Conservation (phyloP, 1,140 invertebrate genomes). For the Leguminivora glycinivorella region DNA sequence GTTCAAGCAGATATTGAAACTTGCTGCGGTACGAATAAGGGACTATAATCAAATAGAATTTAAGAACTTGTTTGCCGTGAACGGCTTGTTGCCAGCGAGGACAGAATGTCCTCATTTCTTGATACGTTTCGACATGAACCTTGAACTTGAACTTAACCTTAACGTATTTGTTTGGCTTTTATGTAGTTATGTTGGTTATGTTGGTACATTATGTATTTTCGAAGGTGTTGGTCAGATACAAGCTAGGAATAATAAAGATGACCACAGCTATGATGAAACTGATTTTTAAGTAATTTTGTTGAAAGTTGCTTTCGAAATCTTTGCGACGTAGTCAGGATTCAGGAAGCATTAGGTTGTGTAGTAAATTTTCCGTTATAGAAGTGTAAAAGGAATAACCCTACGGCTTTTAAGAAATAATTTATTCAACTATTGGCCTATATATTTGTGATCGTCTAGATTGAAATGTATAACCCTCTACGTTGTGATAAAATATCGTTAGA, state of each 20-base stretch:
- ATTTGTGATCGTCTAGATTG: too few species aligned
- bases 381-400: too few species aligned
- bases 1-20: not conserved
- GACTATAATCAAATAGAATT: not conserved
- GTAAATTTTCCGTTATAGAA: not conserved
- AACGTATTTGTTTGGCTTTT: not conserved
- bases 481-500: too few species aligned
- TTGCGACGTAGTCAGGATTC: not conserved
- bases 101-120: slow-evolving; percentile 37
- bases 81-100: not conserved
- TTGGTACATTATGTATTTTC: not conserved
- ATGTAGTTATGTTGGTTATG: not conserved
- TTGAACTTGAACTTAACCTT: slow-evolving; percentile 41
- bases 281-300: too few species aligned
- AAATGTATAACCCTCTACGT: too few species aligned
- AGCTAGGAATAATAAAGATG: too few species aligned
- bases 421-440: too few species aligned
- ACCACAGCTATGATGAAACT: too few species aligned
- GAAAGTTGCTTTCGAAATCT: too few species aligned
- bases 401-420: too few species aligned
- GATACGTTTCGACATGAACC: slow-evolving; percentile 34
- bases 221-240: not conserved
- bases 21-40: not conserved
- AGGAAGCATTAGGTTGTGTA: not conserved
- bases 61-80: not conserved